phyloP scores from a whole-genome alignment of 1,140 invertebrate species.

The Solen grandis region DNA sequence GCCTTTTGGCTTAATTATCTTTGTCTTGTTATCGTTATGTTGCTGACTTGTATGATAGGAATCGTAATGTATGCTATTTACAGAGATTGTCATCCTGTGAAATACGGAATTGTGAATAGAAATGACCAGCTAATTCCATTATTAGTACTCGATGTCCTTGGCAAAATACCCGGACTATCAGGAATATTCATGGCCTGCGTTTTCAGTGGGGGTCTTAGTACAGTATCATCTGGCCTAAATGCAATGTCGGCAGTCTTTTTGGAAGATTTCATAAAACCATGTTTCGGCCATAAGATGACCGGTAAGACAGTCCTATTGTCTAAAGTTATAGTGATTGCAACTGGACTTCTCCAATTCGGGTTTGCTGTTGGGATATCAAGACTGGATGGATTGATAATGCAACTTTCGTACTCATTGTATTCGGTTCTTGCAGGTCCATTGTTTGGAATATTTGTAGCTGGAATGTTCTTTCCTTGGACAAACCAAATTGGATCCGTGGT shows the following conservation, averaged over 20 bases:
- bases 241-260: slow-evolving; percentile 93
- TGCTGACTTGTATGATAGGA: slow-evolving; percentile 88
- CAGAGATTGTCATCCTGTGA: slow-evolving; percentile 89
- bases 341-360: neutral
- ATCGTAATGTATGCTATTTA: slow-evolving; percentile 91
- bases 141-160: slow-evolving; percentile 90
- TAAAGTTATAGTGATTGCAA: slow-evolving; percentile 80
- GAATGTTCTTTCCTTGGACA: slow-evolving; percentile 79
- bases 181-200: slow-evolving; percentile 88
- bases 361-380: neutral
- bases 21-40: slow-evolving; percentile 89
- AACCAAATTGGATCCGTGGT: slow-evolving; percentile 87
- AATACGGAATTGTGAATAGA: slow-evolving; percentile 82
- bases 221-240: slow-evolving; percentile 94
- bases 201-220: slow-evolving; percentile 83
- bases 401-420: slow-evolving; percentile 83
- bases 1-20: slow-evolving; percentile 87
- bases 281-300: slow-evolving; percentile 86
- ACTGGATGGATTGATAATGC: slow-evolving; percentile 66
- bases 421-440: slow-evolving; percentile 76
- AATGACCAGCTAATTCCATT: slow-evolving; percentile 85
- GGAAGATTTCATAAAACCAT: slow-evolving; percentile 89
- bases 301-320: slow-evolving; percentile 88
- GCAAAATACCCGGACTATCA: slow-evolving; percentile 86
- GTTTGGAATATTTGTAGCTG: slow-evolving; percentile 77